Evolutionary conservation across 2,113 vertebrate genomes (phyloP).

Genomic region (Ophthalmolycus amberensis): DNA sequence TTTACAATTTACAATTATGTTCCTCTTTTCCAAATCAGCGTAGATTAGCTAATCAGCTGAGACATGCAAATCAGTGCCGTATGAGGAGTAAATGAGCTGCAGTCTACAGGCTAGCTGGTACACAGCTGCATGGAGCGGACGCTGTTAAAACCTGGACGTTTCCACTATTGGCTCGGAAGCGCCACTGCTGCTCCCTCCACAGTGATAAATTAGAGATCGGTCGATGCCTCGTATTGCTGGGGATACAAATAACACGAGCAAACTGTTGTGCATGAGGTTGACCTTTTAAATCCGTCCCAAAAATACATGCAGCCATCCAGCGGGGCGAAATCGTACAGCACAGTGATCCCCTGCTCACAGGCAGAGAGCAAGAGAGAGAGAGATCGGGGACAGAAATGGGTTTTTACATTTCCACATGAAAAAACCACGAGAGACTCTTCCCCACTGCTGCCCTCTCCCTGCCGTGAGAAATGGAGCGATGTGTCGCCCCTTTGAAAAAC

Average conservation of each 20-base stretch:
- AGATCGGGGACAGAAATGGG: slow-evolving; percentile 11
- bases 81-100: background rate
- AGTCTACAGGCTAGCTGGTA: background rate
- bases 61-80: slow-evolving; percentile 1
- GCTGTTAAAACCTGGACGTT: background rate
- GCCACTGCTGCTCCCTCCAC: slow-evolving; percentile 23
- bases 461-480: slow-evolving; percentile 39
- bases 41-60: background rate
- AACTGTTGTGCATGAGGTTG: slow-evolving; percentile 66
- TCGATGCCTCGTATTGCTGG: slow-evolving; percentile 17
- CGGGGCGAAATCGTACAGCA: slow-evolving; percentile 63
- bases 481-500: slow-evolving; percentile 30
- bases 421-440: slow-evolving; percentile 14
- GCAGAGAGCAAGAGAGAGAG: background rate
- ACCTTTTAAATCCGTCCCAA: slow-evolving; percentile 72
- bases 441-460: background rate
- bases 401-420: slow-evolving; percentile 58
- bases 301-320: slow-evolving; percentile 64
- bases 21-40: background rate
- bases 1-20: background rate
- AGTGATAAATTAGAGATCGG: slow-evolving; percentile 45
- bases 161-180: slow-evolving; percentile 22
- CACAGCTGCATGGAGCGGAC: background rate
- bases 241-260: slow-evolving; percentile 65
- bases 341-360: slow-evolving; percentile 52